Percentiles rank a stretch among this genome's conserved stretches.
Conservation (phyloP, 2,113 vertebrate genomes). For the Philantomba maxwellii region DNA sequence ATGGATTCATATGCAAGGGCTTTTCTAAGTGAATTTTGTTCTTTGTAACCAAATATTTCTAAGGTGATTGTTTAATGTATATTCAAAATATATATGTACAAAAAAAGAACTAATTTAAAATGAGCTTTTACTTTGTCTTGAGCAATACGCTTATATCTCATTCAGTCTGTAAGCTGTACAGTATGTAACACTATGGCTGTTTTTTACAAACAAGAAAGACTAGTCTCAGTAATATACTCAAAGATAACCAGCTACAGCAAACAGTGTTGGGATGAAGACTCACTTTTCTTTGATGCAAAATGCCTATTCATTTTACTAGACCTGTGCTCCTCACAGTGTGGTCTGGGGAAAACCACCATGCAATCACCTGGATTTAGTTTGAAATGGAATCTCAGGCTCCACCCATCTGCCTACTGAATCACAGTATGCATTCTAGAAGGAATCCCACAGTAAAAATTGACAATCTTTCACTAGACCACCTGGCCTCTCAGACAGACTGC, state of each 20-base stretch:
- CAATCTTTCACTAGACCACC: not conserved
- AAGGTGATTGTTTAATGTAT: not conserved
- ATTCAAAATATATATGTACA: not conserved
- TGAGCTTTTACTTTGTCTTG: not conserved
- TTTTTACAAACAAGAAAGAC: not conserved
- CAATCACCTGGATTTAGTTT: not conserved
- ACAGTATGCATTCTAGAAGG: not conserved
- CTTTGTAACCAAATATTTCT: slow-evolving; percentile 46
- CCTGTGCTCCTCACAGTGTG: not conserved
- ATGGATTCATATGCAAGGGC: not conserved
- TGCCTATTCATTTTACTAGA: not conserved
- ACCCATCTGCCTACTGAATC: not conserved
- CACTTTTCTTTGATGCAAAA: not conserved
- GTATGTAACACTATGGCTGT: not conserved
- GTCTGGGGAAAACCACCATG: not conserved
- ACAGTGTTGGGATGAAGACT: not conserved
- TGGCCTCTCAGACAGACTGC: not conserved
- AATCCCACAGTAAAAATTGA: not conserved
- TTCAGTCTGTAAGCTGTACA: not conserved
- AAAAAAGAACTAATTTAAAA: slow-evolving; percentile 8
- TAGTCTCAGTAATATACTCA: not conserved
- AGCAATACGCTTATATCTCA: not conserved
- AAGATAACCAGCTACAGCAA: not conserved
- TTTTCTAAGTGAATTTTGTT: slow-evolving; percentile 39
- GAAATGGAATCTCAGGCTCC: not conserved